Evolutionary conservation across 2,888 invertebrate species (phyloP), one percentile per base, ranked within the genome.

Genomic region (Julus scanicus): DNA sequence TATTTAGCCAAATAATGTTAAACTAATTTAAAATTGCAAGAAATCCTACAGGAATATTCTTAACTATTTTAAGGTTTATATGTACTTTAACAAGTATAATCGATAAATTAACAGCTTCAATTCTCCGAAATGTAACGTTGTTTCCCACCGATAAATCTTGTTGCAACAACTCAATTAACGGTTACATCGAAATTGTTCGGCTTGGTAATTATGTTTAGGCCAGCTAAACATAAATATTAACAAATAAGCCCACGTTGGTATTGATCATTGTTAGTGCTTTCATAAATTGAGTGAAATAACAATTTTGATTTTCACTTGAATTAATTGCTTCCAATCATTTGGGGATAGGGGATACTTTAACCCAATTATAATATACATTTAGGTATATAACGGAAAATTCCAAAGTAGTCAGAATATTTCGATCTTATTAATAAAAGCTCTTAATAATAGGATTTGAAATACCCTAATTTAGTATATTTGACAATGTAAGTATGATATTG

Each of bases 31-130:
- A 44, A 71, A 15, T 71, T 71, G 9, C 71, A 20, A 71, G 71
- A 71, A 71, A 71, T 71, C 20, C 17, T 1, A 5, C n/a, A 63
- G 15, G n/a, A n/a, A 63, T n/a, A n/a, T 17, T n/a, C 63, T 29
- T 4, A 11, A 9, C 71, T 20, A 71, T 20, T 29, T 71, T 6
- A 11, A 71, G 29, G n/a, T 63, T 17, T 63, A 71, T n/a, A 9
- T 71, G 71, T 9, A 71, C 71, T 71, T 71, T 71, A 71, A 71
- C 9, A n/a, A n/a, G 20, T 71, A 9, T 29, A 71, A 71, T 71
- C 71, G 71, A 71, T 71, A 71, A 71, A 71, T 71, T 71, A 20
- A 29, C 9, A 29, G 71, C 71, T 71, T 71, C 29, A 71, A 71
- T 71, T 71, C 71, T 20, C 29, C 20, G 71, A 71, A 71, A 71